A percentile compares a stretch with the other conserved stretches of the same genome.
Evolutionary conservation across 2,113 vertebrate species (phyloP).

Genomic region (Crotalus horridus): DNA sequence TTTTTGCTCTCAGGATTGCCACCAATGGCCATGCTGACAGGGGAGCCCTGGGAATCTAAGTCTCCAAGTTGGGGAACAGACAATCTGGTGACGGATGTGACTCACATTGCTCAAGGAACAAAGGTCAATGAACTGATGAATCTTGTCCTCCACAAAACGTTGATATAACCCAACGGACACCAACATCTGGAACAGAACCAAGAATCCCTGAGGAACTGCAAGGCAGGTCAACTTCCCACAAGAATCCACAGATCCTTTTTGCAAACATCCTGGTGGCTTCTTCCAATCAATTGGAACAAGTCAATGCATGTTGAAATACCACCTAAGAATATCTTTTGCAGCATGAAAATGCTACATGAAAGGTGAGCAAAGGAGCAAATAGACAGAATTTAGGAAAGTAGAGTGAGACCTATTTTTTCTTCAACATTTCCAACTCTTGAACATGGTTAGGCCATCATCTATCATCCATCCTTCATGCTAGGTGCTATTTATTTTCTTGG

Average conservation of each 20-base stretch:
- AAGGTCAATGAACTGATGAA: conserved; percentile 13
- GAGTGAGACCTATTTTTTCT: neutral
- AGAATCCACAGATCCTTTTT: too few species aligned
- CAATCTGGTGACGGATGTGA: neutral
- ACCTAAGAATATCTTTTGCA: neutral
- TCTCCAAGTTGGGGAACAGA: neutral
- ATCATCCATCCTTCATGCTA: neutral
- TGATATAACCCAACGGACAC: conserved; percentile 18
- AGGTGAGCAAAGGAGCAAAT: neutral
- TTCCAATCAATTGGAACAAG: neutral
- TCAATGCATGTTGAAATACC: neutral
- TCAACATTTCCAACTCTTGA: neutral
- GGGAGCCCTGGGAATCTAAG: neutral
- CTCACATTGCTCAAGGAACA: conserved; percentile 57
- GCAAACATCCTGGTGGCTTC: neutral
- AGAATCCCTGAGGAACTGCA: neutral
- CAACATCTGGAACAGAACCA: neutral
- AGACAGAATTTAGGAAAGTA: neutral
- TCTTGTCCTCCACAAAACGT: conserved; percentile 16
- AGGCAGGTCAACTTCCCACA: neutral
- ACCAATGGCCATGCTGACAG: neutral
- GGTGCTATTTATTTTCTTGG: neutral
- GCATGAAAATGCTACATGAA: neutral
- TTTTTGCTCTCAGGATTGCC: neutral
- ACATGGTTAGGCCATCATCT: neutral